A percentile compares a stretch with the other conserved stretches of the same genome.
These are phyloP conservation scores for Hirtodrosophila trivittata DNA, from an alignment of 2,888 invertebrate species.

Conservation along the genomic window DNA sequence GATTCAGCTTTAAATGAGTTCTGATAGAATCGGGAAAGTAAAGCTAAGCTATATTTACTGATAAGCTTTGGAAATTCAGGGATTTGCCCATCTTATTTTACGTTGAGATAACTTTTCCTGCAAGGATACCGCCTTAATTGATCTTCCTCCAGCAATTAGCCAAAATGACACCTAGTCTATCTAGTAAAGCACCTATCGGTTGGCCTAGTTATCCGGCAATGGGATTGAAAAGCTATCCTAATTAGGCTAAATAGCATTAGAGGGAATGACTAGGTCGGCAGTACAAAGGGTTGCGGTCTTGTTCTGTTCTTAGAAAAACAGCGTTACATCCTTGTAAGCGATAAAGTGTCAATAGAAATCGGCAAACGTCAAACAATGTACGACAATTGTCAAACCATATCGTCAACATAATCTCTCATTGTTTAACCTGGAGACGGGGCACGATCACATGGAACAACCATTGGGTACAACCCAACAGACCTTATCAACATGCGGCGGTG, in stretches of 20 bases:
- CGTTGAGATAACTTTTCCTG: too few species aligned
- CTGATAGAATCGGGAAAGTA: too few species aligned
- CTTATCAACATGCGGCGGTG: slow-evolving; percentile 76
- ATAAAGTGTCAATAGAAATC: slow-evolving; percentile 75
- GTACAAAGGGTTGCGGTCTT: slow-evolving; percentile 53
- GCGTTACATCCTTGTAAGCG: slow-evolving; percentile 76
- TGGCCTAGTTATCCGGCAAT: slow-evolving; percentile 38
- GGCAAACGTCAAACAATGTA: slow-evolving; percentile 80
- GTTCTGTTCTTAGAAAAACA: slow-evolving; percentile 75
- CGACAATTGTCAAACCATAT: slow-evolving; percentile 79
- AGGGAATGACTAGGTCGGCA: slow-evolving; percentile 49
- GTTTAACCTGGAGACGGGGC: slow-evolving; percentile 57
- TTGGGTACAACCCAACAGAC: slow-evolving; percentile 28
- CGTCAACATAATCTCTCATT: slow-evolving; percentile 76
- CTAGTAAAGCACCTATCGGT: slow-evolving; percentile 11
- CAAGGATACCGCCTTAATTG: neutral
- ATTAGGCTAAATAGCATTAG: slow-evolving; percentile 70
- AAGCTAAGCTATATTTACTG: too few species aligned
- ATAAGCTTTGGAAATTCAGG: too few species aligned
- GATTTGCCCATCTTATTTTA: too few species aligned
- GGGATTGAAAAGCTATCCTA: slow-evolving; percentile 44
- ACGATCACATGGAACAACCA: neutral
- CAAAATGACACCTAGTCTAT: neutral
- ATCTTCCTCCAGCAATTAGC: neutral
- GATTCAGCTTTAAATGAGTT: too few species aligned